A percentile compares a stretch with the other conserved stretches of the same genome.
phyloP scores from a whole-genome alignment of 1,140 invertebrate species.

The Drosophila rhopaloa region DNA sequence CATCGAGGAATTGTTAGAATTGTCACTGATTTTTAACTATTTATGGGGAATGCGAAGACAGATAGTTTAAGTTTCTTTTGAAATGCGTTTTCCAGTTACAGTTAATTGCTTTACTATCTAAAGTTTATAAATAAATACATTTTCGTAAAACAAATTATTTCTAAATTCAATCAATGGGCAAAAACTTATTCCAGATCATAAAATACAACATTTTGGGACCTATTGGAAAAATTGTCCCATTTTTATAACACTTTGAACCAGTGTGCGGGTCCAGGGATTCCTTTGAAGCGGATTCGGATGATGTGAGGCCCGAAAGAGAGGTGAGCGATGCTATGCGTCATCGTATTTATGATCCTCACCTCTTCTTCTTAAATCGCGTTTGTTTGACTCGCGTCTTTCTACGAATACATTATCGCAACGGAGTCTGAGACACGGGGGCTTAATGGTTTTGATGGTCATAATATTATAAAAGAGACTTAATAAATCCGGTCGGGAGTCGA shows the following conservation, averaged over 20 bases:
- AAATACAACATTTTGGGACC: too few species aligned
- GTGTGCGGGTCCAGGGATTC: slow-evolving; percentile 36
- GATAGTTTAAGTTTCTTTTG: neutral
- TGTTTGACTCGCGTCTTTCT: slow-evolving; percentile 31
- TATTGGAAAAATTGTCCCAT: neutral
- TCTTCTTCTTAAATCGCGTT: neutral
- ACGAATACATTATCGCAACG: slow-evolving; percentile 17
- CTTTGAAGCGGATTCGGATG: slow-evolving; percentile 22
- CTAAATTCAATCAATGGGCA: too few species aligned
- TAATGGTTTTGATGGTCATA: slow-evolving; percentile 15
- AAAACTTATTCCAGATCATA: too few species aligned
- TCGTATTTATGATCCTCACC: slow-evolving; percentile 25
- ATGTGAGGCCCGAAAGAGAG: slow-evolving; percentile 13
- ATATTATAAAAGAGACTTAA: neutral
- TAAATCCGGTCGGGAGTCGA: slow-evolving; percentile 86
- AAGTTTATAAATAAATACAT: too few species aligned
- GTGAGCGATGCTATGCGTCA: slow-evolving; percentile 40
- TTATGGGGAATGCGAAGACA: neutral
- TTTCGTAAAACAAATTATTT: too few species aligned
- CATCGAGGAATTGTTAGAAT: neutral
- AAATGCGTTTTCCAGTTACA: neutral
- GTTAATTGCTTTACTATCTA: too few species aligned
- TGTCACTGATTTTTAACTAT: neutral
- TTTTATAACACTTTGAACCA: slow-evolving; percentile 1
- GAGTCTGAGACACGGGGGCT: slow-evolving; percentile 14